Base-by-base conservation (phyloP, 2,888 invertebrate species). In the Nematopogon swammerdamellus region DNA sequence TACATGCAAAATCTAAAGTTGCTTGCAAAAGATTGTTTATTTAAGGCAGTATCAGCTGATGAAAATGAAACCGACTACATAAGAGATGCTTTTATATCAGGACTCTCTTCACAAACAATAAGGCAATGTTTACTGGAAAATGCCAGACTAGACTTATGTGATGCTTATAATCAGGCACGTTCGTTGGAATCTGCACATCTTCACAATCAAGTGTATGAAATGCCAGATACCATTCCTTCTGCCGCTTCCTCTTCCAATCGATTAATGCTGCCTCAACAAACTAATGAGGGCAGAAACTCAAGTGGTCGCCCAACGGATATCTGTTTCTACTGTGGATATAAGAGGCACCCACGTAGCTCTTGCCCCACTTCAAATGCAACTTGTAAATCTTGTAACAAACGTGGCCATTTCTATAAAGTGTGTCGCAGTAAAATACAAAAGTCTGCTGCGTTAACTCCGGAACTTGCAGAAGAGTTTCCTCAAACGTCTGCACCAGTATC, bases 321-420 rank as follows among this genome's bases (percentile, higher is more conserved):
- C 18, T 49, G 47, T 42, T 50, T 29, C 19, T 50, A 47, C 30
- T 50, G 50, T 18, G 47, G 50, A n/a, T 20, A 49, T 42, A 30
- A 29, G 18, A 17, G 47, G 19, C 50, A 47, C 46, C n/a, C 29
- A 14, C 47, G 50, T 18, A 30, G 18, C 14, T 42, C 20, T 29
- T 50, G 48, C 19, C 42, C 50, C 5, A 36, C 50, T n/a, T n/a
- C 43, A 16, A 18, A 44, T 19, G 18, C 48, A 43, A 49, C 20
- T 18, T 50, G 43, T 43, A 14, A n/a, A 19, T 45, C n/a, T n/a
- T 25, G 50, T 36, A 47, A 20, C 18, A 50, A 50, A 42, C n/a
- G 30, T 18, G 47, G 50, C n/a, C 50, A 50, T 30, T 50, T 50
- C 16, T 18, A 18, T 46, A 46, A 46, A 6, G 20, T 46, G 16